A percentile compares a stretch with the other conserved stretches of the same genome.
Evolutionary conservation across 2,888 invertebrate genomes (phyloP).

Genomic region (Lomographa bimaculata): DNA sequence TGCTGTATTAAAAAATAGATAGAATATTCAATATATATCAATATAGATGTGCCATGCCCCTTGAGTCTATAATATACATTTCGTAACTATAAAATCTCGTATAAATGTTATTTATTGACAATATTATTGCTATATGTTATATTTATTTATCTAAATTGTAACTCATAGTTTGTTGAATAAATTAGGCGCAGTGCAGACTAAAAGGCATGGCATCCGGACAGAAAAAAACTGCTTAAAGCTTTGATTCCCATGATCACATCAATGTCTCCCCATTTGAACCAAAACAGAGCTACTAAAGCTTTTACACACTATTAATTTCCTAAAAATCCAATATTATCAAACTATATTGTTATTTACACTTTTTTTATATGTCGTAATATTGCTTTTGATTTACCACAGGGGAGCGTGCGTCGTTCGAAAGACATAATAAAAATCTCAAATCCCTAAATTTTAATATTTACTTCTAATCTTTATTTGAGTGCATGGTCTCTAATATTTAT

Average conservation of each 20-base stretch:
- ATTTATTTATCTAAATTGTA: constrained; percentile 29
- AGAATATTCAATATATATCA: constrained; percentile 57
- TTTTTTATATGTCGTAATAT: constrained; percentile 83
- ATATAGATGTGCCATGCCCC: constrained; percentile 60
- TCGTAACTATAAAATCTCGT: constrained; percentile 30
- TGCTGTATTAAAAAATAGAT: constrained; percentile 78
- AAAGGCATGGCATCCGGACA: constrained; percentile 63
- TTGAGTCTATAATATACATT: constrained; percentile 35
- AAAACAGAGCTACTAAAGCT: constrained; percentile 73
- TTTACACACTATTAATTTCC: constrained; percentile 76
- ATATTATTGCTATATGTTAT: constrained; percentile 32
- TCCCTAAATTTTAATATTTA: constrained; percentile 72
- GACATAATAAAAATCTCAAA: constrained; percentile 76
- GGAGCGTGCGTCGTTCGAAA: constrained; percentile 77
- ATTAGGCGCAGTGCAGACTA: constrained; percentile 30
- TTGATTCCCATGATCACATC: constrained; percentile 80
- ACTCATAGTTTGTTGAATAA: constrained; percentile 22
- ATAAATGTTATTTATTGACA: constrained; percentile 33
- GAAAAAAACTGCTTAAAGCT: constrained; percentile 79
- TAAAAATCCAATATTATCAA: constrained; percentile 81
- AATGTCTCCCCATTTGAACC: constrained; percentile 63
- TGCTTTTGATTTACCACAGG: constrained; percentile 81
- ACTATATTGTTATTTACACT: constrained; percentile 80
- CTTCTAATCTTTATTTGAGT: constrained; percentile 74
- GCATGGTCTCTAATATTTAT: constrained; percentile 69